Conservation (phyloP, 2,888 invertebrate genomes). For the Osedax fenrisi region DNA sequence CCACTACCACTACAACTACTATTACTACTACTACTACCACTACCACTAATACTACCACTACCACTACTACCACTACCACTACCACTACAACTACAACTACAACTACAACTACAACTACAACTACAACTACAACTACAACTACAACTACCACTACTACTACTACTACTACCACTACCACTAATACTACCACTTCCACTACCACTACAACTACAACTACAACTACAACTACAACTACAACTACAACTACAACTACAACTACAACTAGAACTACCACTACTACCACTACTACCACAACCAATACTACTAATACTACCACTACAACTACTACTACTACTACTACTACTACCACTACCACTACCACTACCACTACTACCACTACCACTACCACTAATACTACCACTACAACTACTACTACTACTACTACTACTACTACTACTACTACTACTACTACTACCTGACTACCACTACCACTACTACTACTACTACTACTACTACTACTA, state of each 20-base stretch:
- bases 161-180: neutral
- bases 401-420: neutral
- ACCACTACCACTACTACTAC: neutral
- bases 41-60: slow-evolving; percentile 7
- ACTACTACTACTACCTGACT: neutral
- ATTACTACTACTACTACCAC: slow-evolving; percentile 6
- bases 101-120: slow-evolving; percentile 3
- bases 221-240: neutral
- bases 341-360: slow-evolving; percentile 5
- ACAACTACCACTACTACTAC: neutral
- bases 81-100: slow-evolving; percentile 3
- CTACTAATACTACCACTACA: neutral
- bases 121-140: slow-evolving; percentile 1
- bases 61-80: slow-evolving; percentile 7
- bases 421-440: neutral
- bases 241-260: neutral
- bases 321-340: slow-evolving; percentile 5
- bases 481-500: slow-evolving; percentile 16
- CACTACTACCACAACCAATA: neutral
- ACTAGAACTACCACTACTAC: neutral
- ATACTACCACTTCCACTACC: neutral
- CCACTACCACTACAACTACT: slow-evolving; percentile 3
- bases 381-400: neutral
- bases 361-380: slow-evolving; percentile 5
- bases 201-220: neutral